Percentiles rank a stretch among this genome's conserved stretches.
phyloP scores from a whole-genome alignment of 2,113 vertebrate genomes.

The Brachypteracias leptosomus region DNA sequence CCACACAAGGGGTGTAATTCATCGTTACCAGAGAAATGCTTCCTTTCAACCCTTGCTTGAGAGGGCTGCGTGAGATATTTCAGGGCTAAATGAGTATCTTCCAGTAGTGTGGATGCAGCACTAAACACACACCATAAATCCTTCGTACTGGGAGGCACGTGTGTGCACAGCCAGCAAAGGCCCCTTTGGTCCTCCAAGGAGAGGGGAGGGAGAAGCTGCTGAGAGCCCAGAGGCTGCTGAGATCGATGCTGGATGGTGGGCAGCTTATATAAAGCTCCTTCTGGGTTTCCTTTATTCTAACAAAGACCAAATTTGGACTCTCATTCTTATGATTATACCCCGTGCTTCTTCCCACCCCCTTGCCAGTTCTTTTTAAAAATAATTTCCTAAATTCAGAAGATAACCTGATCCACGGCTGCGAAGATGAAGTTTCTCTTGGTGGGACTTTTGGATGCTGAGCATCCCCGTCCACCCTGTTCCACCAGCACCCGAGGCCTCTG shows the following conservation, averaged over 20 bases:
- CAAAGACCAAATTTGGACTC: slow-evolving; percentile 8
- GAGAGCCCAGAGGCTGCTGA: not conserved
- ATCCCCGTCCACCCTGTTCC: not conserved
- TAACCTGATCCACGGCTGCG: not conserved
- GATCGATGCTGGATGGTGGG: not conserved
- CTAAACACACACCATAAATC: not conserved
- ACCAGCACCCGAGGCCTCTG: not conserved
- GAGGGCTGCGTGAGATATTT: not conserved
- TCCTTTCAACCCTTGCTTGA: not conserved
- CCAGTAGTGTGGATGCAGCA: not conserved
- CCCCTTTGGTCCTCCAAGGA: not conserved
- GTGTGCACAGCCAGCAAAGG: not conserved
- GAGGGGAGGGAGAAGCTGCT: not conserved
- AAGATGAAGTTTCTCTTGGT: not conserved
- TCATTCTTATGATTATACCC: not conserved
- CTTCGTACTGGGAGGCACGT: not conserved
- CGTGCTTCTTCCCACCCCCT: slow-evolving; percentile 21
- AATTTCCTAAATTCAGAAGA: not conserved
- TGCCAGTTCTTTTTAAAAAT: not conserved
- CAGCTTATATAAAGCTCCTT: not conserved
- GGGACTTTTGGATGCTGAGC: not conserved
- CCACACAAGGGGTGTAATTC: not conserved
- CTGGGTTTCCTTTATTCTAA: not conserved
- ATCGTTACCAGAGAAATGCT: not conserved
- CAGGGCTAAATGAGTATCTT: not conserved